Conservation (phyloP, 2,888 invertebrate genomes). For the Micoletzkya japonica region DNA sequence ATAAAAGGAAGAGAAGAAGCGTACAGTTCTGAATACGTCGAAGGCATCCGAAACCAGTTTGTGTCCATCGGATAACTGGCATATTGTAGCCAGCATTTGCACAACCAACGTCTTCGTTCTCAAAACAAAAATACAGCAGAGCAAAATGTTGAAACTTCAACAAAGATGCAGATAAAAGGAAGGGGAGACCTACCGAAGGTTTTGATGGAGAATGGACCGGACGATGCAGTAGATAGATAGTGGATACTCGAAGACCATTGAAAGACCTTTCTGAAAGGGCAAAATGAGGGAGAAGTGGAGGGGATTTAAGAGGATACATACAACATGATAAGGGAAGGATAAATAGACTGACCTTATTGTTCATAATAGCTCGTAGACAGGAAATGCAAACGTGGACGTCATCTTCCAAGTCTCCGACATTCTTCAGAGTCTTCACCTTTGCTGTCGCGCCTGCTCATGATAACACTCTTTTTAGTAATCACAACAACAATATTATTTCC, state of each 20-base stretch:
- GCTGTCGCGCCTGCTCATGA: slow-evolving; percentile 14
- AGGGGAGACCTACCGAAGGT: slow-evolving; percentile 73
- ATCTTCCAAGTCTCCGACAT: slow-evolving; percentile 71
- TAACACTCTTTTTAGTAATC: no score
- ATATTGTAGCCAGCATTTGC: slow-evolving; percentile 94
- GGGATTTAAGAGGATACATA: no score
- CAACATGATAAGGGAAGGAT: not conserved
- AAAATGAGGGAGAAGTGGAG: no score
- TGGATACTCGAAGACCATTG: slow-evolving; percentile 95
- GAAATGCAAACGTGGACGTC: slow-evolving; percentile 99
- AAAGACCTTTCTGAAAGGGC: slow-evolving; percentile 88
- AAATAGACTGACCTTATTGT: slow-evolving; percentile 77
- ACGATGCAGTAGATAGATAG: slow-evolving; percentile 99
- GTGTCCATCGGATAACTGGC: slow-evolving; percentile 98
- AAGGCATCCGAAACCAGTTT: slow-evolving; percentile 95
- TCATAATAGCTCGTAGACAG: slow-evolving; percentile 99
- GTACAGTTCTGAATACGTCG: slow-evolving; percentile 89
- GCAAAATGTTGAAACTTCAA: not conserved
- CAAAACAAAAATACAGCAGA: slow-evolving; percentile 29
- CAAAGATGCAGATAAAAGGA: not conserved
- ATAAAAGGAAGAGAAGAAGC: no score
- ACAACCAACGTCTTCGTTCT: slow-evolving; percentile 94
- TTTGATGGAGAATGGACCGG: slow-evolving; percentile 91
- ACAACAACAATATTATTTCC: no score
- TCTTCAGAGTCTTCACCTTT: slow-evolving; percentile 32